These are phyloP conservation scores for Gila orcuttii DNA, from an alignment of 2,113 vertebrate genomes.

Conservation along the genomic window DNA sequence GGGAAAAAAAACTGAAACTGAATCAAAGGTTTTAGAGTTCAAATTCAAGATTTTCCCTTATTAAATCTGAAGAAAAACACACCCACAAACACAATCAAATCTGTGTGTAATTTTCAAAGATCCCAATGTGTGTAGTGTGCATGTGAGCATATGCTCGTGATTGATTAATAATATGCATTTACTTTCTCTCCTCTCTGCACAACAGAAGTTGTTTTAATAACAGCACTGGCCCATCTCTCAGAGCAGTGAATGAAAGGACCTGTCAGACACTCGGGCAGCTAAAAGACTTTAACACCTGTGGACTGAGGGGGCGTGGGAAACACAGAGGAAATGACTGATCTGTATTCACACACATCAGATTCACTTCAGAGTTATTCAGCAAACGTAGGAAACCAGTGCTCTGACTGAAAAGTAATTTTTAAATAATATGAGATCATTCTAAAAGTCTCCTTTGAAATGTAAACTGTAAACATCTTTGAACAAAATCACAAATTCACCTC, in stretches of 20 bases:
- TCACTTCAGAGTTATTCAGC: background rate
- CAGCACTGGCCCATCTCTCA: background rate
- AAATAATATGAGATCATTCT: background rate
- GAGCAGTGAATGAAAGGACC: background rate
- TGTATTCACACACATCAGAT: background rate
- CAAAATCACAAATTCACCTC: background rate
- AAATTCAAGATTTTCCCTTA: background rate
- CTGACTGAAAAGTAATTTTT: background rate
- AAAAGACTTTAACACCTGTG: constrained; percentile 28
- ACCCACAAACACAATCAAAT: background rate
- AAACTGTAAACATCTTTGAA: background rate
- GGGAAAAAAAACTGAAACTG: background rate
- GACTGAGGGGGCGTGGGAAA: constrained; percentile 36
- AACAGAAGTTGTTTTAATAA: constrained; percentile 19
- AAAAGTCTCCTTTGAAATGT: background rate
- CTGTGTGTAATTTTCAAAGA: background rate
- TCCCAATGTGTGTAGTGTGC: background rate
- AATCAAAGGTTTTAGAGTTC: background rate
- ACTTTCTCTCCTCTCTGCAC: constrained; percentile 28
- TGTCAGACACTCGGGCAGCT: background rate
- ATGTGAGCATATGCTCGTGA: background rate
- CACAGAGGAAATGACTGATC: constrained; percentile 18
- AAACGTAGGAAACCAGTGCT: background rate
- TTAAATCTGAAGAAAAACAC: background rate
- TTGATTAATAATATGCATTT: constrained; percentile 3